Evolutionary conservation across 2,797 vertebrate species (phyloP), one percentile per base, ranked within the genome.

Genomic region (Tokudaia muenninki): DNA sequence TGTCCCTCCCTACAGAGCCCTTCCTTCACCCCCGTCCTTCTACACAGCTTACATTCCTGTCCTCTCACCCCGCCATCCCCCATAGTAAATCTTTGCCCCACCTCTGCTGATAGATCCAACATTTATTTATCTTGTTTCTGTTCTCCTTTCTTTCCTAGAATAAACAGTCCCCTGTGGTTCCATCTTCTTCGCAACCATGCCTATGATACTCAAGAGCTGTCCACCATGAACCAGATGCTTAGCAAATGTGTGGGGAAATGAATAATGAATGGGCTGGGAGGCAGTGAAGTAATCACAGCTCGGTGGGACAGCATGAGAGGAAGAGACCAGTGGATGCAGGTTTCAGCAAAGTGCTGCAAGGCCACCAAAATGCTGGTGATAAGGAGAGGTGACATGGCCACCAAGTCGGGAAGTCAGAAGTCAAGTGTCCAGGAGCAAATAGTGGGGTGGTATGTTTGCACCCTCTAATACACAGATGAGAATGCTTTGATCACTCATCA

Each of bases 291-390:
- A 12, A 1, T 7, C 52, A 2, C 5, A 10, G 7, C 37, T 44
- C 24, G 7, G 52, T 2, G 0, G 7, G 22, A 24, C 5, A 17
- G 6, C 0, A 0, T 1, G 65, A 81, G 65, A 19, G 1, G 16
- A 31, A 1, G 37, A 2, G 11, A 0, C 19, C 19, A 2, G 0
- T 0, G 0, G 14, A 4, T 5, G 19, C 26, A 61, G 50, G 24
- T 1, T 41, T 29, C 47, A 9, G 34, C 19, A 31, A 47, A 24
- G 50, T 0, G 26, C 55, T 6, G 12, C 22, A 12, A 44, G 9
- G 14, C 4, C 8, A 4, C 24, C 3, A 26, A 19, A 50, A 24
- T 3, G 1, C 63, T 31, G 16, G 6, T 6, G 61, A 31, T 17
- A 5, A 5, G 26, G 44, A 3, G 0, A 0, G 14, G 14, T 8